Conservation (phyloP, 2,888 invertebrate genomes). For the Drosophila planitibia region DNA sequence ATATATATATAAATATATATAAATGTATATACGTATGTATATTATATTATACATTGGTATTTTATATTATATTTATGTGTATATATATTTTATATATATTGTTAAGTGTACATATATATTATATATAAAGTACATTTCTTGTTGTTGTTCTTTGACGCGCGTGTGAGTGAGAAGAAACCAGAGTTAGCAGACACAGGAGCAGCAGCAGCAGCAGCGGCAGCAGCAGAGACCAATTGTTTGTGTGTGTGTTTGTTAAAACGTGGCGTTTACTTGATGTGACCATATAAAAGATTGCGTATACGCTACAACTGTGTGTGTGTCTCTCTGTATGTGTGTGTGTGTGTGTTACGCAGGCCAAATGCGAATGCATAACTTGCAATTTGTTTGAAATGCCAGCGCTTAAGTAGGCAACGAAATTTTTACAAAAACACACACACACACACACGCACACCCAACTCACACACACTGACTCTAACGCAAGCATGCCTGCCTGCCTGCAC, state of each 20-base stretch:
- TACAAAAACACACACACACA: slow-evolving; percentile 28
- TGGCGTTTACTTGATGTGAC: slow-evolving; percentile 75
- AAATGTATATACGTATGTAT: slow-evolving; percentile 1
- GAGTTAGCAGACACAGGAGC: slow-evolving; percentile 4
- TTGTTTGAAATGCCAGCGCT: slow-evolving; percentile 59
- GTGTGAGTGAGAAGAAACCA: slow-evolving; percentile 25
- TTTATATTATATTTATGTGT: background rate
- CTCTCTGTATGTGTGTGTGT: slow-evolving; percentile 28
- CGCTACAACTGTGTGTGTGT: slow-evolving; percentile 44
- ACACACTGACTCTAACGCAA: slow-evolving; percentile 5
- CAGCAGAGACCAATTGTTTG: slow-evolving; percentile 20
- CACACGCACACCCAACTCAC: background rate
- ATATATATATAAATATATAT: background rate
- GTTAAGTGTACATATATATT: background rate
- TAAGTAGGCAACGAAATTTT: slow-evolving; percentile 73
- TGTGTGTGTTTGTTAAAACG: slow-evolving; percentile 60
- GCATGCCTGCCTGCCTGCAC: slow-evolving; percentile 10
- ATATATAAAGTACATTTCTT: slow-evolving; percentile 18
- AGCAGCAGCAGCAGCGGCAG: background rate
- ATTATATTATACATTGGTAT: background rate
- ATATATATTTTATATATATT: slow-evolving; percentile 1
- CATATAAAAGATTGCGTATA: slow-evolving; percentile 73
- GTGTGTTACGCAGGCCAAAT: slow-evolving; percentile 60
- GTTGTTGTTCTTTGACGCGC: slow-evolving; percentile 44
- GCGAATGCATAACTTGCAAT: slow-evolving; percentile 61